Conservation (phyloP, 2,888 invertebrate species). For the Frankliniella fusca region DNA sequence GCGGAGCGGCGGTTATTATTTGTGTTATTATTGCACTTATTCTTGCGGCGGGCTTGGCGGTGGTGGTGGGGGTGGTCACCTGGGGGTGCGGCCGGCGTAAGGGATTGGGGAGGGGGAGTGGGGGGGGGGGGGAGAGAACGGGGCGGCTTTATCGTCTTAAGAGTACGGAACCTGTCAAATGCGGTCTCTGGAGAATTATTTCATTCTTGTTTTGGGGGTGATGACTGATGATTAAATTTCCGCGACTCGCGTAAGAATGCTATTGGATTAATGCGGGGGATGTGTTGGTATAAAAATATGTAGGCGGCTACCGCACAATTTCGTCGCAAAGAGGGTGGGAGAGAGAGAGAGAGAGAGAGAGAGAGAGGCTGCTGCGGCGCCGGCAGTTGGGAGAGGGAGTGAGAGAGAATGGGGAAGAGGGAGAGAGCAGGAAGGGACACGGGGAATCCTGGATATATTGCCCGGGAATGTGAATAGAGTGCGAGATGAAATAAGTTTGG, state of each 20-base stretch:
- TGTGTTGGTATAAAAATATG: conserved; percentile 31
- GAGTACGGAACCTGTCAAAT: background rate
- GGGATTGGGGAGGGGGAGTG: too few relatives aligned
- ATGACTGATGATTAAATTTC: background rate
- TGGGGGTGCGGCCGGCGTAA: too few relatives aligned
- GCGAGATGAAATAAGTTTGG: conserved; percentile 23
- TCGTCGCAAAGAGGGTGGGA: conserved; percentile 37
- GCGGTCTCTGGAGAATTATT: too few relatives aligned
- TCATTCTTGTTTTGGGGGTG: background rate
- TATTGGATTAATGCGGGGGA: conserved; percentile 30
- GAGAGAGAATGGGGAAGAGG: conserved; percentile 36
- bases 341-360: conserved; percentile 42
- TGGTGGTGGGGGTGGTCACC: too few relatives aligned
- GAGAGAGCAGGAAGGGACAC: conserved; percentile 16
- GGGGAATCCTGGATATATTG: conserved; percentile 24
- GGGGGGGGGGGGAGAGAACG: background rate
- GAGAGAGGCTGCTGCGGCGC: too few relatives aligned
- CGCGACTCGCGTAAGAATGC: background rate
- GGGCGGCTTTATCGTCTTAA: background rate
- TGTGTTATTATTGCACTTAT: too few relatives aligned
- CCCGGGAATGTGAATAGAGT: conserved; percentile 26
- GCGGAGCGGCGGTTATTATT: too few relatives aligned
- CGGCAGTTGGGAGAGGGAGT: conserved; percentile 37
- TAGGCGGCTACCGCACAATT: conserved; percentile 37
- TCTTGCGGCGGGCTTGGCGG: too few relatives aligned